These are phyloP conservation scores for Apis dorsata DNA, from an alignment of 1,140 invertebrate species.

Conservation along the genomic window DNA sequence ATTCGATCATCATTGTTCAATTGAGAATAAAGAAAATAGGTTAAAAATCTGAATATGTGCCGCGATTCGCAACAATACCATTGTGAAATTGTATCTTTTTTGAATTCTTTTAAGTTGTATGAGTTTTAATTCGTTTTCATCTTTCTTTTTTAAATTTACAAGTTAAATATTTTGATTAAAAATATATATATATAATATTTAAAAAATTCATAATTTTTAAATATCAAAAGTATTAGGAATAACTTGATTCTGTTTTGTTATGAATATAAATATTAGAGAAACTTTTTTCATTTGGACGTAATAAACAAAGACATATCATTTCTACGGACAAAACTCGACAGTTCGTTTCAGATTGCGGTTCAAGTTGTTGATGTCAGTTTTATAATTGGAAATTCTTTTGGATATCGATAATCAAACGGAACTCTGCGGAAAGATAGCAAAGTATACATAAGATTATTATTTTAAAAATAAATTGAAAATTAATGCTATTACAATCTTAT, in stretches of 20 bases:
- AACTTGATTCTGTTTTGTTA: neutral
- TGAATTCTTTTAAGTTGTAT: neutral
- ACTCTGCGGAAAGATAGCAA: constrained; percentile 5
- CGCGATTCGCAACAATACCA: neutral
- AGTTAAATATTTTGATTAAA: too few species aligned
- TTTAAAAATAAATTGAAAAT: neutral
- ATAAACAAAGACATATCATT: constrained; percentile 21
- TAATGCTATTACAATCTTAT: neutral
- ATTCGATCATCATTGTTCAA: neutral
- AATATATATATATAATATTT: neutral
- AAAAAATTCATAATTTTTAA: neutral
- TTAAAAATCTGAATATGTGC: neutral
- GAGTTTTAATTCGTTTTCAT: neutral
- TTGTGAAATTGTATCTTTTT: neutral
- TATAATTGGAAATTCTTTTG: constrained; percentile 20
- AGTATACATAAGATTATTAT: constrained; percentile 11
- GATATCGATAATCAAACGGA: neutral
- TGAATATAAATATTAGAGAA: neutral
- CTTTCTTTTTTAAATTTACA: neutral
- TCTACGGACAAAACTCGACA: neutral
- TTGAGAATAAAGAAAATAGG: neutral
- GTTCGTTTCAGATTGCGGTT: constrained; percentile 23
- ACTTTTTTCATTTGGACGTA: neutral
- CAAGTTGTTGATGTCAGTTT: constrained; percentile 28
- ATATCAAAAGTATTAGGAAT: too few species aligned